These are phyloP conservation scores for Calliopum simillimum DNA, from an alignment of 2,888 invertebrate genomes.

Conservation along the genomic window DNA sequence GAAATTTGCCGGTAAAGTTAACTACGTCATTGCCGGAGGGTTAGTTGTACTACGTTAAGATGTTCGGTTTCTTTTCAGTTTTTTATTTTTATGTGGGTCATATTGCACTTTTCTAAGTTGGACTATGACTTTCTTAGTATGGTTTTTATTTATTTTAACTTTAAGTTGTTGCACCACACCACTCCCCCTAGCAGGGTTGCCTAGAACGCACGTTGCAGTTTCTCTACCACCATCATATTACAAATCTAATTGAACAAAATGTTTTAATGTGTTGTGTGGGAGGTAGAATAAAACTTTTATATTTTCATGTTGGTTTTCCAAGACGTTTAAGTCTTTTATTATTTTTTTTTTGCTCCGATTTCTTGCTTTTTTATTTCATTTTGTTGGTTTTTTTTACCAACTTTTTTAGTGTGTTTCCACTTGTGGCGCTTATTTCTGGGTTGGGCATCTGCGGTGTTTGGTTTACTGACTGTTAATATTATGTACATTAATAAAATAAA, in stretches of 20 bases:
- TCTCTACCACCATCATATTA: constrained; percentile 9
- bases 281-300: constrained; percentile 24
- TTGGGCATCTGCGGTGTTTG: not conserved
- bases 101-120: too few relatives aligned
- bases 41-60: too few relatives aligned
- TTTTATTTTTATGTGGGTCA: not conserved
- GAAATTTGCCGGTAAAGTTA: not conserved
- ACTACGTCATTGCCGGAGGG: not conserved
- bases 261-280: constrained; percentile 32
- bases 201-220: not conserved
- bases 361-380: constrained; percentile 24
- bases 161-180: too few relatives aligned
- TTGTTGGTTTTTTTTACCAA: constrained; percentile 16
- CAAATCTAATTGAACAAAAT: constrained; percentile 35
- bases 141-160: too few relatives aligned
- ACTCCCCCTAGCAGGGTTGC: too few relatives aligned
- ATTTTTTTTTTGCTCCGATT: constrained; percentile 29
- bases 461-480: constrained; percentile 23
- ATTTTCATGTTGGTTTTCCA: constrained; percentile 12
- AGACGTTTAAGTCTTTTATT: constrained; percentile 22
- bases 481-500: constrained; percentile 37
- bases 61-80: not conserved
- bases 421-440: not conserved
- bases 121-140: too few relatives aligned
- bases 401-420: constrained; percentile 24